Percentiles rank a stretch among this genome's conserved stretches.
Conservation (phyloP, 2,888 invertebrate genomes). For the Argyra leucocephala region DNA sequence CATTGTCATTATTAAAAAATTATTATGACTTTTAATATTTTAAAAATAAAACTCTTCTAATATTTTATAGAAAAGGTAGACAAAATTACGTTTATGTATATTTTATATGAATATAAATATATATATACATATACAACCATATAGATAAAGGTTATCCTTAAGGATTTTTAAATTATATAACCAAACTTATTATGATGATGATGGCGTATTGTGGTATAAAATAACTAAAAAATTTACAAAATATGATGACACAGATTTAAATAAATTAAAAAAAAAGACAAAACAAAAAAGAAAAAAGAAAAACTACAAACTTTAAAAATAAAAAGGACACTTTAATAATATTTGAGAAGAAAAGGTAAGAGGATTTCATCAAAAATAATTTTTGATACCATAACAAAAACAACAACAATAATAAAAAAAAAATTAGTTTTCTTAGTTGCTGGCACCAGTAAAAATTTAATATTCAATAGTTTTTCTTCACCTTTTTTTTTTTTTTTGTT, state of each 20-base stretch:
- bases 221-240: not conserved
- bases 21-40: too few species aligned
- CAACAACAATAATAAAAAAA: too few species aligned
- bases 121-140: not conserved
- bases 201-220: not conserved
- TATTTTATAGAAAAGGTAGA: too few species aligned
- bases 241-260: slow-evolving; percentile 6
- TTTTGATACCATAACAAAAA: not conserved
- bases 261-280: not conserved
- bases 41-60: too few species aligned
- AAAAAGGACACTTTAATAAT: not conserved
- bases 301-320: not conserved
- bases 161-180: not conserved
- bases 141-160: not conserved
- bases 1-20: too few species aligned
- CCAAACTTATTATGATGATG: not conserved
- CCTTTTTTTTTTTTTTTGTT: not conserved
- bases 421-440: not conserved
- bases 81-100: not conserved
- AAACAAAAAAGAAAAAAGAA: too few species aligned
- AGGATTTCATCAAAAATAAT: not conserved
- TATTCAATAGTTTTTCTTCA: not conserved
- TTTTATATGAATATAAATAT: not conserved
- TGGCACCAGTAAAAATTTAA: not conserved
- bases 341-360: not conserved